Base-by-base conservation (phyloP, 2,113 vertebrate genomes). In the Plecotus auritus region DNA sequence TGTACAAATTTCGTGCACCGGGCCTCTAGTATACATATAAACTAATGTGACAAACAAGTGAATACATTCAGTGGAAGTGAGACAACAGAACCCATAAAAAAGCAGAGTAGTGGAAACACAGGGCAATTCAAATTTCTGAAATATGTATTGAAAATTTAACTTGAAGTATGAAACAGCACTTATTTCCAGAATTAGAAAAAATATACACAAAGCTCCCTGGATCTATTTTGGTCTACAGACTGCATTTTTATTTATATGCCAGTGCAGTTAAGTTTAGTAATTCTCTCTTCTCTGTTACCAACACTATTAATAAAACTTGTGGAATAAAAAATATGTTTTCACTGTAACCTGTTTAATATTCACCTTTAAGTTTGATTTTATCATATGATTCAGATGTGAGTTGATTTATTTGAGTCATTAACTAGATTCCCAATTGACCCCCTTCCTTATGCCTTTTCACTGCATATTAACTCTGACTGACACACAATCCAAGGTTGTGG, bases 341-440 rank as follows among this genome's bases (percentile, higher is more conserved):
- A 76, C 42, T 95, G 69, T 91, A 92, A 80, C 37, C 18, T 96
- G 20, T 35, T 97, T 96, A 95, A 94, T 92, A 95, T 96, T 54
- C 7, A 95, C 47, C 81, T 92, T 87, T 23, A 95, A 94, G 30
- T 78, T 92, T 61, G 95, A 66, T 73, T 96, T 93, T 78, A 78
- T 83, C 1, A 77, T 64, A 78, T 87, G 59, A 74, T 73, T 93
- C 12, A 74, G 20, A 54, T 74, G 3, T 77, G 82, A 95, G 5
- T 45, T 93, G 14, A n/a, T 51, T 91, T 91, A 10, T 69, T 88
- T 81, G 37, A 67, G 54, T 12, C 20, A 89, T 47, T 72, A 86
- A 56, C 7, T 83, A 37, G 18, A 49, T 83, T 92, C 9, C n/a
- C 42, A 74, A 37, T 26, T 20, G 18, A 2, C 90, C 1, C 4